Evolutionary conservation across 2,797 vertebrate species (phyloP).

Genomic region (Cephalopachus bancanus): DNA sequence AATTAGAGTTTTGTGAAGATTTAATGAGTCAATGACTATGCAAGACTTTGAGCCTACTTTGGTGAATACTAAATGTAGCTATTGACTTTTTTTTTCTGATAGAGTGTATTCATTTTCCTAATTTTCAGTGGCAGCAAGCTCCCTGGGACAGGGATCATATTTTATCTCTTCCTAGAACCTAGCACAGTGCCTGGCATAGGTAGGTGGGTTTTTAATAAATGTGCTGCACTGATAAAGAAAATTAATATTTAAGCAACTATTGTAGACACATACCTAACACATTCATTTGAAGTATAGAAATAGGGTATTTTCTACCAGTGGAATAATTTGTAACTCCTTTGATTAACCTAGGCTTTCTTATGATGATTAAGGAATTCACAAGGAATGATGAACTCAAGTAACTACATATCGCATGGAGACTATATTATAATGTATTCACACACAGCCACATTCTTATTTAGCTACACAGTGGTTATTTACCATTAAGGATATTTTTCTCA

Average conservation of each 20-base stretch:
- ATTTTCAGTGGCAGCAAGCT: background rate
- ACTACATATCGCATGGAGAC: background rate
- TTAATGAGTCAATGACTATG: background rate
- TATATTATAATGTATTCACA: background rate
- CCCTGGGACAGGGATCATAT: background rate
- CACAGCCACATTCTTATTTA: constrained; percentile 11
- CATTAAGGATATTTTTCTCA: constrained; percentile 1
- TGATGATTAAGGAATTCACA: constrained; percentile 50
- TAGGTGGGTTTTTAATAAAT: constrained; percentile 28
- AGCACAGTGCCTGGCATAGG: constrained; percentile 25
- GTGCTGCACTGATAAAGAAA: constrained; percentile 57
- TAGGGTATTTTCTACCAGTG: background rate
- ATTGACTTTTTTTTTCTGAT: constrained; percentile 16
- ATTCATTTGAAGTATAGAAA: background rate
- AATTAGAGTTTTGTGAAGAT: background rate
- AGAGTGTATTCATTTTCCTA: background rate
- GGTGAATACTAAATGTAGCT: constrained; percentile 1
- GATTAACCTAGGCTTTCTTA: background rate
- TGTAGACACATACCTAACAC: background rate
- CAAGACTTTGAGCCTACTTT: constrained; percentile 27
- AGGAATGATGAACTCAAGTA: background rate
- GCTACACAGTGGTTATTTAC: background rate
- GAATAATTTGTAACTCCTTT: constrained; percentile 17
- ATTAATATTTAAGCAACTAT: constrained; percentile 47
- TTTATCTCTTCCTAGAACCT: constrained; percentile 57